Evolutionary conservation across 2,113 vertebrate genomes (phyloP), one percentile per base, ranked within the genome.

Genomic region (Caloenas nicobarica): DNA sequence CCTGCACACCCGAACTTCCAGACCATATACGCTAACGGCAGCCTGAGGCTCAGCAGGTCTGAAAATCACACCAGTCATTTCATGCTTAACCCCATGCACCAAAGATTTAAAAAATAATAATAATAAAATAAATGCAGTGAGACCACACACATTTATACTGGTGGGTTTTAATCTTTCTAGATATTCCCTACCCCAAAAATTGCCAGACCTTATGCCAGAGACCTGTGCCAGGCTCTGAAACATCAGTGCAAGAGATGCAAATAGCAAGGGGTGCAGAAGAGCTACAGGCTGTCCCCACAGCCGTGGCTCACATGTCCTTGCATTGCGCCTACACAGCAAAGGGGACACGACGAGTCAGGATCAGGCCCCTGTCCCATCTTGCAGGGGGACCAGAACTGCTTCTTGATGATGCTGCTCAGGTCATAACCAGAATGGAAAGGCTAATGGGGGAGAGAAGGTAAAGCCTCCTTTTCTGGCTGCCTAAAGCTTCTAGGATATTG

Each of bases 21-120:
- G 51, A 36, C 40, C 21, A n/a, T 11, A 51, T 4, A 56, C 0
- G 0, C 51, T 40, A 68, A 65, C 1, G 0, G 38, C 36, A 88
- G 24, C 48, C 28, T 40, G 19, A 28, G 61, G 34, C 46, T 68
- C 82, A 58, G 34, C 11, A 34, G 33, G 6, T 38, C 54, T 81
- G 23, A 81, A 92, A 86, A 44, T 9, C 13, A 15, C 26, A 13
- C 0, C 0, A n/a, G 6, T 40, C 64, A 48, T 34, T 92, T 46
- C 58, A 69, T 23, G 28, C 16, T 86, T 77, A 36, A 76, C 3
- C 21, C 16, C 33, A 13, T 3, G 5, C 19, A 78, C 10, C 4
- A 5, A 31, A 14, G 22, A 29, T 40, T 62, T 19, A 0, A 38
- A 56, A 60, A 71, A 51, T 44, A 44, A 44, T 44, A 44, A 7